phyloP scores from a whole-genome alignment of 2,888 invertebrate genomes.

The Philhelius pedissequus region DNA sequence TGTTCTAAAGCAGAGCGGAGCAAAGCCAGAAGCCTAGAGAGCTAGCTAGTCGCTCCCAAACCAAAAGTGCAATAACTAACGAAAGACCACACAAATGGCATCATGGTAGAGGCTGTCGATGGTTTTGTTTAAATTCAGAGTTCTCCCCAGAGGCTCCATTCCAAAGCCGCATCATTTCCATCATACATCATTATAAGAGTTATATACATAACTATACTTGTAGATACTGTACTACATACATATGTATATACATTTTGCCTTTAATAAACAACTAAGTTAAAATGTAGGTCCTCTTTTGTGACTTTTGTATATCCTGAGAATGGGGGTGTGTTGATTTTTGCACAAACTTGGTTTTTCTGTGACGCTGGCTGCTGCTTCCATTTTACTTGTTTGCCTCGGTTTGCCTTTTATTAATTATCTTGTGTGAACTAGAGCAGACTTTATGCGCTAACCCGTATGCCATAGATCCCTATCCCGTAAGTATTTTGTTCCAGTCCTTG shows the following conservation, averaged over 20 bases:
- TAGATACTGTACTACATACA: too few species aligned
- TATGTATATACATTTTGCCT: too few species aligned
- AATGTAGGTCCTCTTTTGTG: slow-evolving; percentile 37
- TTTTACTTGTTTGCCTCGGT: slow-evolving; percentile 53
- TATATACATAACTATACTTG: background rate
- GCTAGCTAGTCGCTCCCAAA: background rate
- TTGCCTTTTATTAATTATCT: slow-evolving; percentile 69
- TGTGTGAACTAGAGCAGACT: slow-evolving; percentile 68
- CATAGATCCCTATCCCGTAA: slow-evolving; percentile 13
- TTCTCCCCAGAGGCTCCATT: background rate
- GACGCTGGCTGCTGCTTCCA: background rate
- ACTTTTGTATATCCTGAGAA: slow-evolving; percentile 23
- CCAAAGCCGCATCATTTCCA: background rate
- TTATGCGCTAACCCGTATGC: slow-evolving; percentile 64
- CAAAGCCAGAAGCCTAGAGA: background rate
- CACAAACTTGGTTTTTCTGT: slow-evolving; percentile 50
- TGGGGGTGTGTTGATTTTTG: slow-evolving; percentile 53
- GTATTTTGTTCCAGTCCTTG: slow-evolving; percentile 27
- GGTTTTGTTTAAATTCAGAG: slow-evolving; percentile 19
- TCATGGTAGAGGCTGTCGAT: slow-evolving; percentile 16
- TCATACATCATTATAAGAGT: background rate
- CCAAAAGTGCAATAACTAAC: slow-evolving; percentile 46
- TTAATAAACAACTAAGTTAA: slow-evolving; percentile 46
- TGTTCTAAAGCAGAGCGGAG: background rate
- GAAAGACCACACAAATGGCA: slow-evolving; percentile 32